These are phyloP conservation scores for Eudasyphora cyanicolor DNA, from an alignment of 2,888 invertebrate genomes.

Conservation along the genomic window DNA sequence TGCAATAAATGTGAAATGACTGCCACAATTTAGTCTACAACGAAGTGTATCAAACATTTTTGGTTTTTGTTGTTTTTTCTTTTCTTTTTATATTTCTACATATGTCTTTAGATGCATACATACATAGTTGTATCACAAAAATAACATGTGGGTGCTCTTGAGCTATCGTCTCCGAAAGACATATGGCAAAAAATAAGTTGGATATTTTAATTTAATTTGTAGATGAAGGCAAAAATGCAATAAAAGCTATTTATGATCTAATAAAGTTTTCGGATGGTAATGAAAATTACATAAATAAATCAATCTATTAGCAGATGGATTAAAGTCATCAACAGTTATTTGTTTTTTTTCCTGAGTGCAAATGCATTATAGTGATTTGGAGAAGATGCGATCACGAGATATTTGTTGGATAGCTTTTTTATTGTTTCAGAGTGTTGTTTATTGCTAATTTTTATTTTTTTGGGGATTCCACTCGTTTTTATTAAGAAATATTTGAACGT, in stretches of 20 bases:
- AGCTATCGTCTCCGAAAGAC: neutral
- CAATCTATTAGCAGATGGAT: neutral
- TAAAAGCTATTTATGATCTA: slow-evolving; percentile 49
- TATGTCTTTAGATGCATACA: slow-evolving; percentile 14
- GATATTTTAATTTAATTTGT: slow-evolving; percentile 9
- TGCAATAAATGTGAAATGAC: slow-evolving; percentile 47
- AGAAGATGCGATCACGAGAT: too few species aligned
- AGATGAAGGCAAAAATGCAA: slow-evolving; percentile 15
- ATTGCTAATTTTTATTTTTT: too few species aligned
- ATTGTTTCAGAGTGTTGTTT: too few species aligned
- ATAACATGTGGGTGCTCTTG: slow-evolving; percentile 24
- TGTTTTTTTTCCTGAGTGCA: too few species aligned
- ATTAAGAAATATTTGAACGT: too few species aligned
- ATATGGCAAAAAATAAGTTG: neutral
- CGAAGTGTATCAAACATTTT: slow-evolving; percentile 10
- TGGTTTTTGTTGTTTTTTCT: neutral
- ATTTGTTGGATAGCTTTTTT: too few species aligned
- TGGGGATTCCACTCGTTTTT: too few species aligned
- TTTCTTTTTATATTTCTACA: neutral
- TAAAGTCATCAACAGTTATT: neutral
- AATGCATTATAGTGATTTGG: too few species aligned
- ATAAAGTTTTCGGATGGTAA: slow-evolving; percentile 49
- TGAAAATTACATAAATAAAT: slow-evolving; percentile 43
- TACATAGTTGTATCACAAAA: neutral
- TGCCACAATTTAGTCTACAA: slow-evolving; percentile 39